phyloP scores from a whole-genome alignment of 2,797 vertebrate genomes.

The Clamator glandarius region DNA sequence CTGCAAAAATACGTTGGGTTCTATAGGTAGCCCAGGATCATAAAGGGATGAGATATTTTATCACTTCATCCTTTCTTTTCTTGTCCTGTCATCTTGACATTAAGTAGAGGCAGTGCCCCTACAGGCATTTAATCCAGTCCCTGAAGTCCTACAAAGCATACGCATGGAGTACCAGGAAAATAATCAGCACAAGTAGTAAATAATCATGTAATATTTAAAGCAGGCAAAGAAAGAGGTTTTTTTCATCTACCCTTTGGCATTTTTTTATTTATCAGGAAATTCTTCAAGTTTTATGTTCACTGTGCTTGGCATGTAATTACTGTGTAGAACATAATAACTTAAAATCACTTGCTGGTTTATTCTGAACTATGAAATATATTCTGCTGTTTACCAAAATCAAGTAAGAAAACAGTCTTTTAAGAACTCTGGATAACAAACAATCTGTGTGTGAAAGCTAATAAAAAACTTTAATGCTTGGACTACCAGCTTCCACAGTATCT shows the following conservation, averaged over 20 bases:
- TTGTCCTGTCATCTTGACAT: not conserved
- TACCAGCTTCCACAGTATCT: not conserved
- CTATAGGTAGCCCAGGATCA: not conserved
- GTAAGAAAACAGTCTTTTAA: not conserved
- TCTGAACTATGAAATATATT: not conserved
- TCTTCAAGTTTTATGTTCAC: not conserved
- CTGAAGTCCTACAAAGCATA: not conserved
- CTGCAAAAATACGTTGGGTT: not conserved
- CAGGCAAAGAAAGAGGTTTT: not conserved
- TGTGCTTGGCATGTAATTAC: not conserved
- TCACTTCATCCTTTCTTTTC: not conserved
- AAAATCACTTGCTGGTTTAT: not conserved
- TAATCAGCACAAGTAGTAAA: not conserved
- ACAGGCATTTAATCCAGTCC: not conserved
- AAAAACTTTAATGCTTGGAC: conserved; percentile 16
- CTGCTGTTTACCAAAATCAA: not conserved
- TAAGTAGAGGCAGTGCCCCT: not conserved
- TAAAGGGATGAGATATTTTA: not conserved
- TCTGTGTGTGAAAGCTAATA: conserved; percentile 6
- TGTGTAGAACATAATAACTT: not conserved
- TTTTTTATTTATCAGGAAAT: not conserved
- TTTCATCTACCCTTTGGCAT: not conserved
- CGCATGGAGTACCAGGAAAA: not conserved
- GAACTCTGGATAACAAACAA: not conserved
- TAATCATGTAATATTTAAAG: not conserved